phyloP scores from a whole-genome alignment of 2,797 vertebrate genomes.

The Anguilla obscura region DNA sequence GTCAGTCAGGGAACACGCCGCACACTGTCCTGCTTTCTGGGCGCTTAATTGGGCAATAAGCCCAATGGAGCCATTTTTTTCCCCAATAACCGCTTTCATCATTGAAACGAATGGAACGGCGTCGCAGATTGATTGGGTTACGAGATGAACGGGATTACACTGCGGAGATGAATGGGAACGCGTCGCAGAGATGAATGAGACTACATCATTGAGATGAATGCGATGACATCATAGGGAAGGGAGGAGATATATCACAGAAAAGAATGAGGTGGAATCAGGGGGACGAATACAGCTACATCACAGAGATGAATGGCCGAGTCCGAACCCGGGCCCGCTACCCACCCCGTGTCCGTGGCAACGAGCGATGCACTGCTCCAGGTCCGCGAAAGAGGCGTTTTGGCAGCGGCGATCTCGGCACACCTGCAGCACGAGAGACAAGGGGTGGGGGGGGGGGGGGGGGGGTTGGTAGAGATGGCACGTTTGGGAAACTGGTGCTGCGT shows the following conservation, averaged over 20 bases:
- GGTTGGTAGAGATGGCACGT: neutral
- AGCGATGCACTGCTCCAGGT: constrained; percentile 79
- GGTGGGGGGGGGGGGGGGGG: neutral
- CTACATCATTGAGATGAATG: neutral
- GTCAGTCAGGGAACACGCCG: neutral
- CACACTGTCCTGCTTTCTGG: neutral
- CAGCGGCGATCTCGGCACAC: constrained; percentile 87
- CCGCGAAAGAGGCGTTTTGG: constrained; percentile 81
- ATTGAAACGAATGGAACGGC: neutral
- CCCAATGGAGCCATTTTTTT: neutral
- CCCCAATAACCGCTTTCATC: neutral
- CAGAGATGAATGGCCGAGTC: neutral
- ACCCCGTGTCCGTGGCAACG: constrained; percentile 85
- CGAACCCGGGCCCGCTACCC: constrained; percentile 33
- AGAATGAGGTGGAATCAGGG: neutral
- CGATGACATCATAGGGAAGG: neutral
- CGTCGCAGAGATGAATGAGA: neutral
- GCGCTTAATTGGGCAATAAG: neutral
- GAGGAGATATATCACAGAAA: neutral
- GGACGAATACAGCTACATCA: neutral
- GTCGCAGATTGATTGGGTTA: neutral
- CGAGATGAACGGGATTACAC: neutral
- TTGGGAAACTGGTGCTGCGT: neutral
- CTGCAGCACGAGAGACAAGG: constrained; percentile 58
- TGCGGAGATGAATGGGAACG: neutral